phyloP scores from a whole-genome alignment of 2,888 invertebrate species.

The Rotaria magnacalcarata region DNA sequence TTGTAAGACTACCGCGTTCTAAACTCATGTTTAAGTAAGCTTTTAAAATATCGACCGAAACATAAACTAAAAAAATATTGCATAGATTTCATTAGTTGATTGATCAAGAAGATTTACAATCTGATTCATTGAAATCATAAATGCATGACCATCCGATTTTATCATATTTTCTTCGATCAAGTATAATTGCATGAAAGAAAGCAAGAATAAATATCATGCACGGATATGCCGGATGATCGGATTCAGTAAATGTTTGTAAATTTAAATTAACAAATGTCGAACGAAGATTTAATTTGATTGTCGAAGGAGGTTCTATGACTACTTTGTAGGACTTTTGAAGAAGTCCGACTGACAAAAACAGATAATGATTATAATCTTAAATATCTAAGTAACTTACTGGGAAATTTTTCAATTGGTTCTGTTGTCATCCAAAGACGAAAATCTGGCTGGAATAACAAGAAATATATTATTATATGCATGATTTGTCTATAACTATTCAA shows the following conservation, averaged over 20 bases:
- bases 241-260: constrained; percentile 69
- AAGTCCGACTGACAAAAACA: constrained; percentile 80
- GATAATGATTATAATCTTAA: constrained; percentile 55
- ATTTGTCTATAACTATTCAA: too few species aligned
- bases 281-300: constrained; percentile 77
- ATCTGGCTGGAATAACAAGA: constrained; percentile 64
- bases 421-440: constrained; percentile 88
- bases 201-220: constrained; percentile 78
- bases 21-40: constrained; percentile 74
- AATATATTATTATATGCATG: too few species aligned
- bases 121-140: constrained; percentile 85
- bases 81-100: neutral
- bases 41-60: constrained; percentile 77
- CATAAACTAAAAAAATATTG: constrained; percentile 63
- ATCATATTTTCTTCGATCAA: constrained; percentile 84
- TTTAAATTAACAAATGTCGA: constrained; percentile 82
- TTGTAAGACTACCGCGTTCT: constrained; percentile 63
- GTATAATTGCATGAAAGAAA: constrained; percentile 84
- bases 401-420: constrained; percentile 66
- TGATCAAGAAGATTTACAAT: constrained; percentile 61
- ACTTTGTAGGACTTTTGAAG: constrained; percentile 80
- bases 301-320: constrained; percentile 86
- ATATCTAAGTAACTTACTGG: neutral
- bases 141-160: constrained; percentile 89
- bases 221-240: constrained; percentile 73